Evolutionary conservation across 2,888 invertebrate genomes (phyloP).

Genomic region (Eupithecia tripunctaria): DNA sequence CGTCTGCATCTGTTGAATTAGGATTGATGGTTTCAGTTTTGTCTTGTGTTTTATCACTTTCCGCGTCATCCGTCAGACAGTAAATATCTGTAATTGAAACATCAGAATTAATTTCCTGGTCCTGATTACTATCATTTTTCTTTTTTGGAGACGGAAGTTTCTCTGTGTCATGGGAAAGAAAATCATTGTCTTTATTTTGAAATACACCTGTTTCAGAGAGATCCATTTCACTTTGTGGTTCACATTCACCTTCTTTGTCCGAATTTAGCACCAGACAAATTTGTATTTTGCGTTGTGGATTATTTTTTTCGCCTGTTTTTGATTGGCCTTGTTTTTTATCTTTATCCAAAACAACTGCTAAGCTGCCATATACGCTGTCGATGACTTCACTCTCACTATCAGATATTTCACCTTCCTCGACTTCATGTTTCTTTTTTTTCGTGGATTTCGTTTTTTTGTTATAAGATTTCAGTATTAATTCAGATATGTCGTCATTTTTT

Average conservation of each 20-base stretch:
- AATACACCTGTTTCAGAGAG: conserved; percentile 65
- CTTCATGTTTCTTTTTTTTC: conserved; percentile 53
- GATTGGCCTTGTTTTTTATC: conserved; percentile 38
- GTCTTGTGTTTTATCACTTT: neutral
- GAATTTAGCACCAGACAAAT: conserved; percentile 68
- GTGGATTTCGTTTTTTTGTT: conserved; percentile 52
- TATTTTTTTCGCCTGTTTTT: conserved; percentile 53
- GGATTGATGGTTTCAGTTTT: neutral
- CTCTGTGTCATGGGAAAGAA: conserved; percentile 35
- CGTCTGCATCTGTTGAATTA: neutral
- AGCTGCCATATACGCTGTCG: conserved; percentile 73
- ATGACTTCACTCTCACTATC: conserved; percentile 80
- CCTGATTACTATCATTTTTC: conserved; percentile 17
- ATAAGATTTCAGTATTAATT: conserved; percentile 76
- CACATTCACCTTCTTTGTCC: conserved; percentile 42
- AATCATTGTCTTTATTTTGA: conserved; percentile 37
- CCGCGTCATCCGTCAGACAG: neutral
- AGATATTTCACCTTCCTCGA: conserved; percentile 79
- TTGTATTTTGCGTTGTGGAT: conserved; percentile 66
- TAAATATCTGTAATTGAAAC: conserved; percentile 1
- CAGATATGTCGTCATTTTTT: conserved; percentile 75
- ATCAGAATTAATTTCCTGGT: conserved; percentile 6
- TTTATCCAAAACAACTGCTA: conserved; percentile 60
- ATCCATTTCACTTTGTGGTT: conserved; percentile 43
- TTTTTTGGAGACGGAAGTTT: conserved; percentile 27